Evolutionary conservation across 2,888 invertebrate genomes (phyloP).

Genomic region (Sarcophaga caerulescens): DNA sequence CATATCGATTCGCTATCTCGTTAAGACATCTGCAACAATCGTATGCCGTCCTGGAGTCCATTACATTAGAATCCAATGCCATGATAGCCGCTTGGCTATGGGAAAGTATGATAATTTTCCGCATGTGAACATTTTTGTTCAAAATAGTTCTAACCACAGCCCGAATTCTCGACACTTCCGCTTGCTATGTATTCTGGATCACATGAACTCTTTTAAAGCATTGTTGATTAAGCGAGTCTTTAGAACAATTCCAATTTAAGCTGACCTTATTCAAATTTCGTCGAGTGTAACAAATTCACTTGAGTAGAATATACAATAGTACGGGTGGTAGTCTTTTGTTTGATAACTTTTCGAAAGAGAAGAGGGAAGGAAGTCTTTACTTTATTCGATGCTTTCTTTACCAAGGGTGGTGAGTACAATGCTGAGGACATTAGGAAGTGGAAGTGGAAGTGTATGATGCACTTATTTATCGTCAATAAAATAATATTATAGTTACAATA

Average conservation of each 20-base stretch:
- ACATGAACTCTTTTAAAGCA: too few relatives aligned
- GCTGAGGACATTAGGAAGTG: background rate
- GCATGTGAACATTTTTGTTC: too few relatives aligned
- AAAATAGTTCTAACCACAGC: too few relatives aligned
- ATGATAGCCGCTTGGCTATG: too few relatives aligned
- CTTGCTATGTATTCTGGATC: too few relatives aligned
- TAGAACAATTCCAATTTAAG: background rate
- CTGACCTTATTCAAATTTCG: conserved; percentile 8
- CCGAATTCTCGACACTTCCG: too few relatives aligned
- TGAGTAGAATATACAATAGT: conserved; percentile 40
- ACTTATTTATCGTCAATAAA: conserved; percentile 63
- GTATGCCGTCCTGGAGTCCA: too few relatives aligned
- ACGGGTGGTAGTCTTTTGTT: conserved; percentile 67
- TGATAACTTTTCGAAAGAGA: conserved; percentile 74
- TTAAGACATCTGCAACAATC: too few relatives aligned
- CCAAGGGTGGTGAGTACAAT: background rate
- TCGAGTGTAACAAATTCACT: conserved; percentile 19
- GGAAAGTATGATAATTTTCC: too few relatives aligned
- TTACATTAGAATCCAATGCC: too few relatives aligned
- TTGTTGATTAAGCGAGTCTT: too few relatives aligned
- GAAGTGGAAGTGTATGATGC: conserved; percentile 12
- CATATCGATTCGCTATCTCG: too few relatives aligned
- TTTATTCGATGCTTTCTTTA: background rate
- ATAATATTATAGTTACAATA: conserved; percentile 31
- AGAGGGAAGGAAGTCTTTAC: conserved; percentile 54